Evolutionary conservation across 2,797 vertebrate genomes (phyloP).

Genomic region (Acomys russatus): DNA sequence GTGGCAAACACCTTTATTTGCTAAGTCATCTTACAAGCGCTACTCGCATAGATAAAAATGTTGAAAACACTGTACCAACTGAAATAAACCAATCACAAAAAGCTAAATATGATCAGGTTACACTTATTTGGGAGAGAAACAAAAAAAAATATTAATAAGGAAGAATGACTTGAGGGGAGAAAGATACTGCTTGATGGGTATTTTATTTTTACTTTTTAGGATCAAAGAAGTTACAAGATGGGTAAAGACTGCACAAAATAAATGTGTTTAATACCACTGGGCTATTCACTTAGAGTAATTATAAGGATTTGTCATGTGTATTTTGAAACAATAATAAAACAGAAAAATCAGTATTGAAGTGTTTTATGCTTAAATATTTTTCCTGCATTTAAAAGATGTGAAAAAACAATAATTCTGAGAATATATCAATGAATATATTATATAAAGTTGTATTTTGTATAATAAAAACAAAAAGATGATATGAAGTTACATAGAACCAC

Average conservation of each 20-base stretch:
- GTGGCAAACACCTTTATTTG: neutral
- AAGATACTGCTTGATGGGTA: neutral
- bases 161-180: neutral
- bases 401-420: neutral
- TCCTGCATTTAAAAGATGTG: neutral
- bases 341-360: neutral
- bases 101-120: neutral
- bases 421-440: too few species aligned
- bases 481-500: neutral
- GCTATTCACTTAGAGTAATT: neutral
- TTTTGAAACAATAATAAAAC: neutral
- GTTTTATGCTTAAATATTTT: neutral
- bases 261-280: neutral
- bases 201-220: neutral
- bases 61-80: neutral
- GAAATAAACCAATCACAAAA: neutral
- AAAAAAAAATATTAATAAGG: neutral
- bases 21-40: neutral
- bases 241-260: neutral
- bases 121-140: neutral
- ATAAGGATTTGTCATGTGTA: neutral
- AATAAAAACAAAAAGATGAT: neutral
- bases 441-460: neutral
- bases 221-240: neutral
- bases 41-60: neutral